Evolutionary conservation across 1,140 invertebrate genomes (phyloP).

Genomic region (Apis dorsata): DNA sequence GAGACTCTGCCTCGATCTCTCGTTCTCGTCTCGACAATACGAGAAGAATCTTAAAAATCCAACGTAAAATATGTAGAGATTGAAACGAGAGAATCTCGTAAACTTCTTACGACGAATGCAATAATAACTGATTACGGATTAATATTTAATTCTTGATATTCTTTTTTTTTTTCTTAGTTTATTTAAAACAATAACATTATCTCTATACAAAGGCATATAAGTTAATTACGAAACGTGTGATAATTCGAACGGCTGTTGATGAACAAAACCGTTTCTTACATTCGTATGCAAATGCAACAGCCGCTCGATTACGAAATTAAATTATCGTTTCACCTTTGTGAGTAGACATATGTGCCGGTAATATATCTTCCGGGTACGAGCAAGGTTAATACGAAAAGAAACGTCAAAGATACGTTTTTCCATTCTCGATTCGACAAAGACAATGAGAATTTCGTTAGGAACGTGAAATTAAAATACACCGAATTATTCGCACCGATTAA

Average conservation of each 20-base stretch:
- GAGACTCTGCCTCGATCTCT: conserved; percentile 52
- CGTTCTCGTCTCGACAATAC: not conserved
- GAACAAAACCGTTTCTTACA: not conserved
- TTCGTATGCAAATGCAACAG: conserved; percentile 60
- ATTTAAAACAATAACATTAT: no score
- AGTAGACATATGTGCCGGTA: not conserved
- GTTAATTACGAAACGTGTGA: no score
- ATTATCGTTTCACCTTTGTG: conserved; percentile 32
- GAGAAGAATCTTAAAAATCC: conserved; percentile 35
- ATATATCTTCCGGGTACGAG: not conserved
- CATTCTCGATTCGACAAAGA: no score
- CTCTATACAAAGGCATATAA: no score
- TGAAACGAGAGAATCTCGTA: conserved; percentile 59
- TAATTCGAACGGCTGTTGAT: no score
- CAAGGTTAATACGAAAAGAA: not conserved
- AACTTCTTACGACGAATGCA: conserved; percentile 52
- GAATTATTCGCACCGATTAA: no score
- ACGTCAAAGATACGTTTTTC: no score
- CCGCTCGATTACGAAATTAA: conserved; percentile 58
- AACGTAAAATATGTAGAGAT: conserved; percentile 48
- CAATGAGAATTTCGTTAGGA: no score
- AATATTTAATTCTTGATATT: conserved; percentile 62
- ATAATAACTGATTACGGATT: conserved; percentile 58
- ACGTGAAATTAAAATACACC: no score
- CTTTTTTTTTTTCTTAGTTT: not conserved